These are phyloP conservation scores for Euzophera pinguis DNA, from an alignment of 2,888 invertebrate genomes.

Conservation along the genomic window DNA sequence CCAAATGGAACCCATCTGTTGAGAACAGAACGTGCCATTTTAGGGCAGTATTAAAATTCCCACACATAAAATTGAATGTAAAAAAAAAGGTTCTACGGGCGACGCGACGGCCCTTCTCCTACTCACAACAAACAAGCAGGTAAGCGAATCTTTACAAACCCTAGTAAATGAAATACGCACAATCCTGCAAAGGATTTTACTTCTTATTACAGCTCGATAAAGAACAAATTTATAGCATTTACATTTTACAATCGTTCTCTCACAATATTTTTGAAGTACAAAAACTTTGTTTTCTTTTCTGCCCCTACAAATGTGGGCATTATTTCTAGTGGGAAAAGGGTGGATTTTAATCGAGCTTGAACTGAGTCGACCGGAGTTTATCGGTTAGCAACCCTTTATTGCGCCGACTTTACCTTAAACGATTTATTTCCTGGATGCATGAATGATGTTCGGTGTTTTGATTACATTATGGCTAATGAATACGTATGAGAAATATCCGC, in stretches of 20 bases:
- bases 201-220: constrained; percentile 57
- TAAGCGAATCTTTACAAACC: constrained; percentile 74
- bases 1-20: constrained; percentile 71
- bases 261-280: constrained; percentile 46
- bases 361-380: constrained; percentile 31
- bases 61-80: constrained; percentile 74
- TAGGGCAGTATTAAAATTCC: constrained; percentile 72
- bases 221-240: constrained; percentile 49
- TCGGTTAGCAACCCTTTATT: constrained; percentile 37
- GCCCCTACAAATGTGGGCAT: constrained; percentile 40
- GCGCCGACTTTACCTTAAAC: constrained; percentile 38
- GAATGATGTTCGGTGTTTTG: constrained; percentile 33
- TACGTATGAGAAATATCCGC: constrained; percentile 40
- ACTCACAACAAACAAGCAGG: constrained; percentile 77
- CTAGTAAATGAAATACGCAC: constrained; percentile 65
- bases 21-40: constrained; percentile 72
- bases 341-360: constrained; percentile 37
- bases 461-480: constrained; percentile 43
- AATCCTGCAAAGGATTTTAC: constrained; percentile 58
- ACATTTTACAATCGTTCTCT: constrained; percentile 42
- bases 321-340: constrained; percentile 33
- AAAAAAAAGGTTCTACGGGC: constrained; percentile 61
- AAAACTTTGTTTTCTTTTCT: constrained; percentile 51
- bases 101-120: constrained; percentile 65
- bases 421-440: constrained; percentile 38